These are phyloP conservation scores for Pseudomyrmex flavicornis DNA, from an alignment of 1,140 invertebrate genomes.

Conservation along the genomic window DNA sequence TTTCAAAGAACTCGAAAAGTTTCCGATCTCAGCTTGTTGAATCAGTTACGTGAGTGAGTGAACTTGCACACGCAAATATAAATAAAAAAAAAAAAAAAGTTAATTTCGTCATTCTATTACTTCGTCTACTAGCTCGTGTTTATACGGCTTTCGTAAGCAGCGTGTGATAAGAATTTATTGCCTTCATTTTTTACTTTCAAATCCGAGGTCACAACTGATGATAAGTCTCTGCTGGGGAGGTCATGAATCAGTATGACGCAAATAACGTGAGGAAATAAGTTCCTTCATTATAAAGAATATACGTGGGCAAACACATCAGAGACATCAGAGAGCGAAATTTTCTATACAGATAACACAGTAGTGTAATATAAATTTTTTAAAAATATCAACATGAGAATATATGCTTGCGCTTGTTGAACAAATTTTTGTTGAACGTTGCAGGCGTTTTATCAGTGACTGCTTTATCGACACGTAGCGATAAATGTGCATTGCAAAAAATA, in stretches of 20 bases:
- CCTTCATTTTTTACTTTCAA: not conserved
- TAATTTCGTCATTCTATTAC: too few species aligned
- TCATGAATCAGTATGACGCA: not conserved
- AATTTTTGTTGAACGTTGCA: too few species aligned
- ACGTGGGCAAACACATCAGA: not conserved
- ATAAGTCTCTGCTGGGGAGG: not conserved
- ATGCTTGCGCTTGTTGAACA: too few species aligned
- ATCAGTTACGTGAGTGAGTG: too few species aligned
- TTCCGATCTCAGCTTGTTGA: too few species aligned
- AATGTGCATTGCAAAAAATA: not conserved
- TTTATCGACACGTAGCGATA: not conserved
- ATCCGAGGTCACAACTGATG: constrained; percentile 33
- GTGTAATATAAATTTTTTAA: not conserved
- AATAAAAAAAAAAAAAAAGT: too few species aligned
- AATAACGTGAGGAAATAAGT: not conserved
- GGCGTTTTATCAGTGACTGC: not conserved
- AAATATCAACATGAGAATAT: too few species aligned
- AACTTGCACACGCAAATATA: too few species aligned
- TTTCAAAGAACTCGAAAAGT: not conserved
- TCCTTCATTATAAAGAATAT: not conserved
- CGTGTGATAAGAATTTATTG: not conserved
- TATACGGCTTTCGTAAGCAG: not conserved
- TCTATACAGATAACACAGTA: not conserved
- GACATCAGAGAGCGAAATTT: not conserved
- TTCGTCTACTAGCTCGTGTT: not conserved